Conservation (phyloP, 2,888 invertebrate species). For the Embidobia sp. region DNA sequence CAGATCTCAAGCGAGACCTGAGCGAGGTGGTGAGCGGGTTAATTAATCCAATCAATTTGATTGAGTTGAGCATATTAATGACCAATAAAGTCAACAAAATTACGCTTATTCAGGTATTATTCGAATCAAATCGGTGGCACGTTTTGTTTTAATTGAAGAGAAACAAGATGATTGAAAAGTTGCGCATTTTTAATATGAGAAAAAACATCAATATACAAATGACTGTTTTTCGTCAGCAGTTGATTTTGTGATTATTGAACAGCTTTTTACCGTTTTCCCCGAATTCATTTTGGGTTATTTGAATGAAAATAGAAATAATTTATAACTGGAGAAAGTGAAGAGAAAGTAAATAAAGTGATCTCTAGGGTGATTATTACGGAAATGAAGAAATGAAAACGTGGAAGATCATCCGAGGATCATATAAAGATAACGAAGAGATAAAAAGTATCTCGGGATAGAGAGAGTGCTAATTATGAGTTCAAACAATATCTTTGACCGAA, state of each 20-base stretch:
- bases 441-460: background rate
- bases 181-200: too few species aligned
- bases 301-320: slow-evolving; percentile 13
- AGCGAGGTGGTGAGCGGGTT: too few species aligned
- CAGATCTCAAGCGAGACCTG: background rate
- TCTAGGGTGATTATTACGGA: slow-evolving; percentile 13
- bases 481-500: too few species aligned
- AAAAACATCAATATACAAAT: too few species aligned
- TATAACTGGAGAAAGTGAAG: slow-evolving; percentile 15
- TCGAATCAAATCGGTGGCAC: too few species aligned
- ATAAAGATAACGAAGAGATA: slow-evolving; percentile 12
- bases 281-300: too few species aligned
- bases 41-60: slow-evolving; percentile 16
- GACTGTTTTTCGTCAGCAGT: too few species aligned
- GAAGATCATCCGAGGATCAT: background rate
- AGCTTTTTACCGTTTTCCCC: too few species aligned
- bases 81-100: background rate
- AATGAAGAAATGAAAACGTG: slow-evolving; percentile 8
- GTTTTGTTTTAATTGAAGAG: too few species aligned
- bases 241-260: too few species aligned
- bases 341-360: slow-evolving; percentile 42
- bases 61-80: slow-evolving; percentile 5
- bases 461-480: slow-evolving; percentile 6
- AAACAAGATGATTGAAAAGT: too few species aligned
- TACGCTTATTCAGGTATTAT: background rate